Percentiles rank a stretch among this genome's conserved stretches.
These are phyloP conservation scores for Phylloscopus trochiloides DNA, from an alignment of 2,113 vertebrate species.

Conservation along the genomic window DNA sequence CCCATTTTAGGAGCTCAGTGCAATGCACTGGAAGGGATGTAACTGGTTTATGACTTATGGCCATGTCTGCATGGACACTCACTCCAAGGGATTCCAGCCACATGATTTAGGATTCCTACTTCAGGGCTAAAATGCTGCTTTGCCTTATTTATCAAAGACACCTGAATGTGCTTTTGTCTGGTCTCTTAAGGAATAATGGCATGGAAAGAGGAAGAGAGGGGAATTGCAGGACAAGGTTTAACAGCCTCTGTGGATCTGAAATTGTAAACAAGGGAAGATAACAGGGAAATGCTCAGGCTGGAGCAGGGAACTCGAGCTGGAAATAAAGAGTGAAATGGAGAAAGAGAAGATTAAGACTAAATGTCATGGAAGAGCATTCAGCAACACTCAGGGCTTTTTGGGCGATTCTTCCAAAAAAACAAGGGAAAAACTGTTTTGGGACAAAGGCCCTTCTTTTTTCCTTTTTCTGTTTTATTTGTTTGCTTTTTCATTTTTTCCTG, in stretches of 20 bases:
- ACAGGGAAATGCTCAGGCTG: not conserved
- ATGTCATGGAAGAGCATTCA: constrained; percentile 9
- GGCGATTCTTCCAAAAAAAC: constrained; percentile 2
- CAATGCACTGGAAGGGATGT: not conserved
- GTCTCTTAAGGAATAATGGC: not conserved
- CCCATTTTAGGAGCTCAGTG: not conserved
- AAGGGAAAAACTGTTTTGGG: not conserved
- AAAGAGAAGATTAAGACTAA: not conserved
- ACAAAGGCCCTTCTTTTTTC: not conserved
- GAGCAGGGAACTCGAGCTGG: not conserved
- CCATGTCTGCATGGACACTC: not conserved
- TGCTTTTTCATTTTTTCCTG: accelerated
- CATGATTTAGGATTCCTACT: not conserved
- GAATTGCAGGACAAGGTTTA: not conserved
- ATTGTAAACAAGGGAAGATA: not conserved
- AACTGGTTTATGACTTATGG: not conserved
- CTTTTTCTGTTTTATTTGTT: not conserved
- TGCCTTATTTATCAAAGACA: not conserved
- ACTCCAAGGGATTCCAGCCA: not conserved
- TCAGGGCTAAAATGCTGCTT: not conserved
- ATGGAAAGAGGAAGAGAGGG: not conserved
- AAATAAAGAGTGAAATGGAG: constrained; percentile 8
- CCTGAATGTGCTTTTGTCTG: not conserved
- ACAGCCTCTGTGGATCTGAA: not conserved
- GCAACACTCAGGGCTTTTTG: not conserved